Evolutionary conservation across 2,113 vertebrate species (phyloP).

Genomic region (Sinocyclocheilus maitianheensis): DNA sequence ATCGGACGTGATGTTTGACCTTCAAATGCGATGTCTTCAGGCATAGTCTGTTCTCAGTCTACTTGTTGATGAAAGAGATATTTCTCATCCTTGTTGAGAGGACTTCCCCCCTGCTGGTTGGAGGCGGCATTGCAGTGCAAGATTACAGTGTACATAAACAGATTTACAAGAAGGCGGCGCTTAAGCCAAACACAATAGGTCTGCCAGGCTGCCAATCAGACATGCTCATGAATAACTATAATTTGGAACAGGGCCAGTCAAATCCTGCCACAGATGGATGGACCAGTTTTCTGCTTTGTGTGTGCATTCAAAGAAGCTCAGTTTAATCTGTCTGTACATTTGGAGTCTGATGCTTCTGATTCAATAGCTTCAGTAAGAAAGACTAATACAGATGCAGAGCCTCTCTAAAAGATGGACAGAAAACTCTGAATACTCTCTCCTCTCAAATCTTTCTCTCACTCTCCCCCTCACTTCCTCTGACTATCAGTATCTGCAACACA

Average conservation of each 20-base stretch:
- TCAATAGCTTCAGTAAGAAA: slow-evolving; percentile 8
- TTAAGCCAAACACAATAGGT: slow-evolving; percentile 41
- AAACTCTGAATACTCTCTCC: slow-evolving; percentile 30
- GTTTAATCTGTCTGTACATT: not conserved
- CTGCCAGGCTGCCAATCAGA: slow-evolving; percentile 46
- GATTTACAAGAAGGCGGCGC: not conserved
- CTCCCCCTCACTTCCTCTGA: slow-evolving; percentile 14
- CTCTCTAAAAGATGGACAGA: too few species aligned
- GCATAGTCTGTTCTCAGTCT: slow-evolving; percentile 1
- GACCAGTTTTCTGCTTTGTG: slow-evolving; percentile 30
- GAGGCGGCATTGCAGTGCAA: slow-evolving; percentile 25
- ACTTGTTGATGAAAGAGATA: not conserved
- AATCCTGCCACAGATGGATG: slow-evolving; percentile 30
- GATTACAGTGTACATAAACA: slow-evolving; percentile 38
- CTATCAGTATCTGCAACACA: slow-evolving; percentile 49
- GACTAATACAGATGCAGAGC: not conserved
- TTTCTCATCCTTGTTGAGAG: slow-evolving; percentile 18
- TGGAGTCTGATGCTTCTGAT: slow-evolving; percentile 9
- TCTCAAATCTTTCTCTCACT: slow-evolving; percentile 5
- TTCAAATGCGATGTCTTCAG: not conserved
- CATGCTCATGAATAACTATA: slow-evolving; percentile 17
- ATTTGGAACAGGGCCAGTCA: slow-evolving; percentile 27
- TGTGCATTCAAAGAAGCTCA: not conserved
- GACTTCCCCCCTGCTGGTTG: slow-evolving; percentile 40
- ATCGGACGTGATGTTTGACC: not conserved